Percentiles rank a stretch among this genome's conserved stretches.
These are phyloP conservation scores for Lithophane ornitopus DNA, from an alignment of 2,888 invertebrate species.

Conservation along the genomic window DNA sequence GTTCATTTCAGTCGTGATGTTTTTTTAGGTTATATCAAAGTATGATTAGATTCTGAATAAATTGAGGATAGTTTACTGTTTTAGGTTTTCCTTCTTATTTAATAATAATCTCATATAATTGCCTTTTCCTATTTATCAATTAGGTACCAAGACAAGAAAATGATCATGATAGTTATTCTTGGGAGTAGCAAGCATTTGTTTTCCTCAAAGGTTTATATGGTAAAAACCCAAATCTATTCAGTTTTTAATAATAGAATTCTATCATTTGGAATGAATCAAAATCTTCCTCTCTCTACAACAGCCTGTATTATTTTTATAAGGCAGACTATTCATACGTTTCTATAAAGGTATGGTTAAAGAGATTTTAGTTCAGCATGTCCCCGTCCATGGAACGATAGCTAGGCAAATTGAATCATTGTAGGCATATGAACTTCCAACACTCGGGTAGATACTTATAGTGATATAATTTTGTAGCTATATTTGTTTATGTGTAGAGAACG, in stretches of 20 bases:
- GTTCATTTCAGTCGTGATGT: conserved; percentile 30
- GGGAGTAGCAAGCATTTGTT: neutral
- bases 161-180: conserved; percentile 5
- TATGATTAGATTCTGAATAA: conserved; percentile 30
- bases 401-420: conserved; percentile 43
- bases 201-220: neutral
- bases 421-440: neutral
- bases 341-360: conserved; percentile 39
- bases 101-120: neutral
- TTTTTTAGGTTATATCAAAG: conserved; percentile 32
- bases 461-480: conserved; percentile 14
- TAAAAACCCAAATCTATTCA: neutral
- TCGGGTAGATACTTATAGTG: neutral
- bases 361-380: conserved; percentile 34
- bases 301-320: conserved; percentile 28
- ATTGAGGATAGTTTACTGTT: neutral
- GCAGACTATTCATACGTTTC: conserved; percentile 21
- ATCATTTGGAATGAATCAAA: conserved; percentile 1
- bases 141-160: neutral
- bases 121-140: neutral
- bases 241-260: neutral
- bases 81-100: conserved; percentile 1
- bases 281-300: neutral
- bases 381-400: conserved; percentile 23
- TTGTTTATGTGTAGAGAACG: neutral